Base-by-base conservation (phyloP, 2,797 vertebrate genomes). In the Microctenopoma lineatum region DNA sequence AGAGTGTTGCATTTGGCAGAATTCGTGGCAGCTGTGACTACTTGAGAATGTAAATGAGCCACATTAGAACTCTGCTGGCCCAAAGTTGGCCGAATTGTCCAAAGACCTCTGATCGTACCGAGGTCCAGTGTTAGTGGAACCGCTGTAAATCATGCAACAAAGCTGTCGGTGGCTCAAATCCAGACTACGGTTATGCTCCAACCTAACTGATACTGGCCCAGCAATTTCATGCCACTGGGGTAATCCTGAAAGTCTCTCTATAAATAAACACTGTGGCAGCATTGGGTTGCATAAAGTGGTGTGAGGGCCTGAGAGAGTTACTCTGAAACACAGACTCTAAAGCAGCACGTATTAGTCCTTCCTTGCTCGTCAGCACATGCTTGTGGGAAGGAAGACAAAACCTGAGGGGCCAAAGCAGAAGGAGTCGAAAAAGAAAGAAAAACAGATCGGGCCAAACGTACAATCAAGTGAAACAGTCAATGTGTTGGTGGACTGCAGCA, bases 161-260 rank as follows among this genome's bases (percentile, higher is more conserved):
- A 67, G 65, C 58, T 59, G 51, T 39, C 54, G 51, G 16, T 36
- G 39, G 42, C 55, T 75, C 42, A 70, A 64, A 71, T 47, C 39
- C 70, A 77, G 36, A 42, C 67, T 10, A 21, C 63, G 21, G 32
- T 64, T 69, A 47, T 73, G 60, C 60, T 75, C 36, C 53, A 39
- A 14, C 50, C 38, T 18, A 61, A 46, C 29, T 15, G 62, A 61
- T 46, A n/a, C 11, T 42, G 55, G 45, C 48, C 32, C 46, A 46
- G 8, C 15, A 26, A 46, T 70, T 72, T 68, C 42, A 71, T 52
- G 62, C 55, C 53, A 29, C 52, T 29, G 38, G 15, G 38, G n/a
- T 69, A 56, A 66, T 75, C 59, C 38, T 58, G 16, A 64, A 47
- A 64, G 45, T 70, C 65, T 54, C 27, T 16, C 61, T 55, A 50